Evolutionary conservation across 2,888 invertebrate species (phyloP).

Genomic region (Nomada ruficornis): DNA sequence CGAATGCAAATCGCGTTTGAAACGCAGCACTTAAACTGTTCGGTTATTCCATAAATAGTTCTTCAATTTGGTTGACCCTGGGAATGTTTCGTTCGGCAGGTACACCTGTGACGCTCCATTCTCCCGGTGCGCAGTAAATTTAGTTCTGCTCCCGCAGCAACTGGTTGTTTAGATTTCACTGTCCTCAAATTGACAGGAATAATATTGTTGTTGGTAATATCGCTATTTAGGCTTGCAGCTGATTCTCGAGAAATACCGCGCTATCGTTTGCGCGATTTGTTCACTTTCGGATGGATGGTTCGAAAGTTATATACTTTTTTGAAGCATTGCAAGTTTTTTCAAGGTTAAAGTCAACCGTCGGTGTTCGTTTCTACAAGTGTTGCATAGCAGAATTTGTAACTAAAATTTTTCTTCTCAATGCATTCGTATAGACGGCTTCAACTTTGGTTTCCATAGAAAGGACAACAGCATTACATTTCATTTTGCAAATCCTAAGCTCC

Average conservation of each 20-base stretch:
- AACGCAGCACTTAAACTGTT: slow-evolving; percentile 43
- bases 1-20: slow-evolving; percentile 55
- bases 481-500: too few species aligned
- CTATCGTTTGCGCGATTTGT: not conserved
- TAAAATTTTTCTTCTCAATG: too few species aligned
- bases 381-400: too few species aligned
- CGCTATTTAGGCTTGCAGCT: not conserved
- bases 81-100: slow-evolving; percentile 28
- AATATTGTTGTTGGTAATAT: slow-evolving; percentile 21
- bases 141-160: slow-evolving; percentile 1
- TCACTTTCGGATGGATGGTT: too few species aligned
- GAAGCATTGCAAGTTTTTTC: too few species aligned
- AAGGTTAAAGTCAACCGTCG: too few species aligned
- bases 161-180: slow-evolving; percentile 31
- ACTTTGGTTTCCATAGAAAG: too few species aligned
- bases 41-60: slow-evolving; percentile 51
- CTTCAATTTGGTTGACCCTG: slow-evolving; percentile 36
- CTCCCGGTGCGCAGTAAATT: not conserved
- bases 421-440: too few species aligned
- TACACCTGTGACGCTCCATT: not conserved
- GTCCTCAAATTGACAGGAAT: slow-evolving; percentile 2
- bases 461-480: too few species aligned
- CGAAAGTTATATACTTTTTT: too few species aligned
- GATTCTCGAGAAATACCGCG: not conserved
- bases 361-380: too few species aligned